Evolutionary conservation across 2,888 invertebrate genomes (phyloP).

Genomic region (Pachymerium ferrugineum): DNA sequence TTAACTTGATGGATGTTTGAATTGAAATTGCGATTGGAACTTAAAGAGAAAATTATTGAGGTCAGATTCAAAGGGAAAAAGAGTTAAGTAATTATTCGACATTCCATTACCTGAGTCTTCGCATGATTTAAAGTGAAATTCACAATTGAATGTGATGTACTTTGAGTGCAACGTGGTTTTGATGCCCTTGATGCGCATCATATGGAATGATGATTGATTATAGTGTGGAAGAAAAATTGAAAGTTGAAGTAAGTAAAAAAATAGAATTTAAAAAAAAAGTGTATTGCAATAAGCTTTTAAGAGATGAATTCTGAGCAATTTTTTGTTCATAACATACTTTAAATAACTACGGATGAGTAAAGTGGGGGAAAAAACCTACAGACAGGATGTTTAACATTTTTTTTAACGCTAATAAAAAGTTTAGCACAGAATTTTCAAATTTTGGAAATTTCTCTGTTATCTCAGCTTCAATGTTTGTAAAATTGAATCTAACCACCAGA

Average conservation of each 20-base stretch:
- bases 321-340: no score
- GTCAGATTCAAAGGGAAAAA: not conserved
- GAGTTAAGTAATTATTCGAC: conserved; percentile 15
- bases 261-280: not conserved
- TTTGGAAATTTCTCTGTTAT: no score
- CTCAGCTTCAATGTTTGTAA: no score
- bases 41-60: not conserved
- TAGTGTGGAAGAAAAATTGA: not conserved
- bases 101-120: not conserved
- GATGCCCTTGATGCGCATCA: conserved; percentile 12
- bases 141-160: not conserved
- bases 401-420: no score
- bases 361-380: no score
- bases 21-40: not conserved
- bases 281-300: no score
- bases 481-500: no score
- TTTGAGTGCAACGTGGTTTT: not conserved
- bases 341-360: no score
- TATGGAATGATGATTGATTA: conserved; percentile 12
- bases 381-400: no score
- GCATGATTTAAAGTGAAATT: no score
- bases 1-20: conserved; percentile 11
- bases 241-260: not conserved
- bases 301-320: no score
- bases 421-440: no score